Percentiles rank a stretch among this genome's conserved stretches.
Evolutionary conservation across 2,113 vertebrate genomes (phyloP).

Genomic region (Mesoclemmys tuberculata): DNA sequence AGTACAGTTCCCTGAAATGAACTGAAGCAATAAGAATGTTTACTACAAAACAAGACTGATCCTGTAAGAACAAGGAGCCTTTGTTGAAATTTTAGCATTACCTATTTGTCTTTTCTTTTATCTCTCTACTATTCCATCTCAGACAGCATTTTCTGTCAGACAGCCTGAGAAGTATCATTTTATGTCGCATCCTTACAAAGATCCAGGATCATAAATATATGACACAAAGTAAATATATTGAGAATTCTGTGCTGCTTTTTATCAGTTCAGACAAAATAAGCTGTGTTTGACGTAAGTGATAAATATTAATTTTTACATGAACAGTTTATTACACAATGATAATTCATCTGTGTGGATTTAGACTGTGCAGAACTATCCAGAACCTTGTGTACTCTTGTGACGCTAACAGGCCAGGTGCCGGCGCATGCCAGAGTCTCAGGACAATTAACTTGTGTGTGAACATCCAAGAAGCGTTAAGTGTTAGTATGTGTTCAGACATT

Average conservation of each 20-base stretch:
- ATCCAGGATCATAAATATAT: neutral
- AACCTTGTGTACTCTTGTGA: neutral
- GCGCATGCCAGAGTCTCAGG: neutral
- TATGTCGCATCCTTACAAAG: neutral
- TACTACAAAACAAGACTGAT: neutral
- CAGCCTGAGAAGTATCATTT: neutral
- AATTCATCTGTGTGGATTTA: neutral
- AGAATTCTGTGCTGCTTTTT: neutral
- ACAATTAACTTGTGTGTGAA: neutral
- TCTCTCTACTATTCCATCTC: neutral
- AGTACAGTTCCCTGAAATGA: neutral
- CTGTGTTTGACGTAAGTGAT: neutral
- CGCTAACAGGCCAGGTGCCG: neutral
- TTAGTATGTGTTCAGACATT: neutral
- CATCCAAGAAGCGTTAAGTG: neutral
- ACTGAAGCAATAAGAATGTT: neutral
- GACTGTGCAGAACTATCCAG: accelerated
- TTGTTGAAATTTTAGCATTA: neutral
- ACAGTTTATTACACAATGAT: constrained; percentile 3
- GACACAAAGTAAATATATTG: neutral
- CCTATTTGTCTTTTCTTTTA: neutral
- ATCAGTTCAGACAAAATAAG: neutral
- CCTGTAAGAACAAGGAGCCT: neutral
- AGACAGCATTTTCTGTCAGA: neutral
- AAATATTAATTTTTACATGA: constrained; percentile 6